Conservation (phyloP, 2,888 invertebrate species). For the Isotomurus palustris region DNA sequence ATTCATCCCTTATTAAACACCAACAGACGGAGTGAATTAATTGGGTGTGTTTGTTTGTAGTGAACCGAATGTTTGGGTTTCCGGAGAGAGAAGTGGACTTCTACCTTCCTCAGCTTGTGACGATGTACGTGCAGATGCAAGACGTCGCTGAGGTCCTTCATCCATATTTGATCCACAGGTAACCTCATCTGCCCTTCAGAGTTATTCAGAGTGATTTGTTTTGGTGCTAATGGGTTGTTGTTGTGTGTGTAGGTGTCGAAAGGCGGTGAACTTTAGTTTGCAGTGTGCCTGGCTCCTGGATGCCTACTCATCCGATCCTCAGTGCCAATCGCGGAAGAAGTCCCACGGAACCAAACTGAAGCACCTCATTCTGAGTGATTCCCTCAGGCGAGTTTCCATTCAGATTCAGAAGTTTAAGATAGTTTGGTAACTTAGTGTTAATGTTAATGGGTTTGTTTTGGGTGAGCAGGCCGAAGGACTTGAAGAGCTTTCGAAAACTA, state of each 20-base stretch:
- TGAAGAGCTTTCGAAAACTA: constrained; percentile 40
- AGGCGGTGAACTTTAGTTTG: constrained; percentile 91
- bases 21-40: neutral
- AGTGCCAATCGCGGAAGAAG: constrained; percentile 64
- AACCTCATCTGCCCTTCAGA: no score
- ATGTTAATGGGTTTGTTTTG: constrained; percentile 4
- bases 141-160: constrained; percentile 92
- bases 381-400: constrained; percentile 51
- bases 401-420: no score
- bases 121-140: constrained; percentile 97
- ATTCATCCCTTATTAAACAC: no score
- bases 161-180: constrained; percentile 76
- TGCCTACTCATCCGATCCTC: constrained; percentile 78
- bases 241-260: constrained; percentile 65
- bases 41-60: constrained; percentile 51
- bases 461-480: constrained; percentile 40
- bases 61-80: constrained; percentile 95
- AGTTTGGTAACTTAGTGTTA: no score
- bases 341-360: constrained; percentile 70
- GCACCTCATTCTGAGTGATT: constrained; percentile 68
- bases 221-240: neutral
- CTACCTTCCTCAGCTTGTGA: constrained; percentile 94
- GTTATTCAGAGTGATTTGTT: neutral
- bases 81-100: constrained; percentile 88
- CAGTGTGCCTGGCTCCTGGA: constrained; percentile 95